A percentile compares a stretch with the other conserved stretches of the same genome.
These are phyloP conservation scores for Trogon melanurus DNA, from an alignment of 2,113 vertebrate species.

Conservation along the genomic window DNA sequence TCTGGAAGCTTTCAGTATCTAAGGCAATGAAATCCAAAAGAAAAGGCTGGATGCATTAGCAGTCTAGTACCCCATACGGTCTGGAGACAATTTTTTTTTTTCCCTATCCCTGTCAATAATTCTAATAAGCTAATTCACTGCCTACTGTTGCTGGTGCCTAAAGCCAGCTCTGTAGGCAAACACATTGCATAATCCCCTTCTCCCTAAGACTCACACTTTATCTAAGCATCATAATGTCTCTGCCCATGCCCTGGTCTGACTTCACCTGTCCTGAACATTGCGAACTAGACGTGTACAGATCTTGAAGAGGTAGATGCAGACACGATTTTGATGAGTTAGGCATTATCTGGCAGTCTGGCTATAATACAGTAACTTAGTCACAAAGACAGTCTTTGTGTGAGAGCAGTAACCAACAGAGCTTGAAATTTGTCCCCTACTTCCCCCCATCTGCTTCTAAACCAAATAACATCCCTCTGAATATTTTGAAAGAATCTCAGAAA, in stretches of 20 bases:
- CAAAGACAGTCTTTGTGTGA: not conserved
- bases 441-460: not conserved
- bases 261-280: not conserved
- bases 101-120: not conserved
- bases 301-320: not conserved
- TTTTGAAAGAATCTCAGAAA: not conserved
- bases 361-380: not conserved
- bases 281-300: not conserved
- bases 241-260: not conserved
- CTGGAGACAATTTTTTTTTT: not conserved
- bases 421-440: not conserved
- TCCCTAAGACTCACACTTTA: not conserved
- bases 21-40: not conserved
- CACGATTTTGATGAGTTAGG: not conserved
- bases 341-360: not conserved
- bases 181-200: not conserved
- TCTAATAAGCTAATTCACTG: not conserved
- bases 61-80: not conserved
- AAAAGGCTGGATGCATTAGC: not conserved
- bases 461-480: not conserved
- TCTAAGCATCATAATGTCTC: not conserved
- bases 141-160: not conserved
- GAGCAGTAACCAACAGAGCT: not conserved
- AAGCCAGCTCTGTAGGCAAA: not conserved
- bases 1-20: not conserved